These are phyloP conservation scores for Okamejei kenojei DNA, from an alignment of 2,797 vertebrate genomes.

Conservation along the genomic window DNA sequence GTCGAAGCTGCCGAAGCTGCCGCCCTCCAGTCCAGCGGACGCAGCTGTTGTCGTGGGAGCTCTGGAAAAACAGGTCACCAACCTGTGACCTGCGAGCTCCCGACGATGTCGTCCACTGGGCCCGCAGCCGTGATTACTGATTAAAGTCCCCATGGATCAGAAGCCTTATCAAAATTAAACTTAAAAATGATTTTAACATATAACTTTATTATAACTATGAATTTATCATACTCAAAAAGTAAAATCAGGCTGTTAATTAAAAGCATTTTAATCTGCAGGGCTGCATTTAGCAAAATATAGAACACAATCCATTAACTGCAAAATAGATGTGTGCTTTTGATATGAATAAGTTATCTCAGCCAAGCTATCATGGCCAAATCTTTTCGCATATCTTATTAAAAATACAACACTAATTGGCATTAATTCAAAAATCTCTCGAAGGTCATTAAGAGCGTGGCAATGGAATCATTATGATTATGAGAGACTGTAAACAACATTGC, in stretches of 20 bases:
- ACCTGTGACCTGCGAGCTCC: too few relatives aligned
- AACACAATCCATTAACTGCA: not conserved
- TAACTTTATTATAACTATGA: not conserved
- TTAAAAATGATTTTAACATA: too few relatives aligned
- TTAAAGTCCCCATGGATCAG: not conserved
- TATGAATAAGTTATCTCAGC: not conserved
- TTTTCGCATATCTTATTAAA: not conserved
- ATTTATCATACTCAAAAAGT: not conserved
- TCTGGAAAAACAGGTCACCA: too few relatives aligned
- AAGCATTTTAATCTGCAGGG: not conserved
- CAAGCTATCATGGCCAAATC: not conserved
- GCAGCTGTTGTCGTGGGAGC: too few relatives aligned
- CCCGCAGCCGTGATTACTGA: too few relatives aligned
- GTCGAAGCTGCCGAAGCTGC: too few relatives aligned
- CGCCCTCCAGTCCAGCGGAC: too few relatives aligned
- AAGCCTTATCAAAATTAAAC: not conserved
- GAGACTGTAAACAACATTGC: not conserved
- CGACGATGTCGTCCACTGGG: too few relatives aligned
- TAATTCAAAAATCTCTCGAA: constrained; percentile 15
- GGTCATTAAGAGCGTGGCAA: not conserved
- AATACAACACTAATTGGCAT: not conserved
- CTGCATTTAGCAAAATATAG: not conserved
- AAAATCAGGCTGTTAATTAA: not conserved
- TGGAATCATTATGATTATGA: not conserved
- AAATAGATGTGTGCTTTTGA: not conserved